These are phyloP conservation scores for Tapirus indicus DNA, from an alignment of 2,797 vertebrate species.

Conservation along the genomic window DNA sequence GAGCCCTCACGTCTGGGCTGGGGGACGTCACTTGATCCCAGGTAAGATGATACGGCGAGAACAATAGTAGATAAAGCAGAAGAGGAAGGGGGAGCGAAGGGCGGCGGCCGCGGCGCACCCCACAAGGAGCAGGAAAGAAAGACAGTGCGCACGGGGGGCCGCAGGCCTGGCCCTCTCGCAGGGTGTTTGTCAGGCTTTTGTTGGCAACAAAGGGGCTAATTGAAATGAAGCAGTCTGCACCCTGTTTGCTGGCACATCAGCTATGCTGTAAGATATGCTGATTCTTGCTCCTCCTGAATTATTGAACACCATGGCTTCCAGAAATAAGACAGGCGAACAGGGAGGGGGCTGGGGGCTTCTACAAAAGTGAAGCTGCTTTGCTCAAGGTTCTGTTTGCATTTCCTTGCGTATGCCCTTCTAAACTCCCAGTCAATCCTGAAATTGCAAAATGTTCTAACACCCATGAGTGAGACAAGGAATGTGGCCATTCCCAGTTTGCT, in stretches of 20 bases:
- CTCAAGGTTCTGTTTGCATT: neutral
- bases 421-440: neutral
- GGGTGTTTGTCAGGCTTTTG: slow-evolving; percentile 94
- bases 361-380: neutral
- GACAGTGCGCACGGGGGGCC: slow-evolving; percentile 81
- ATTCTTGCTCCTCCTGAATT: slow-evolving; percentile 94
- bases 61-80: slow-evolving; percentile 85
- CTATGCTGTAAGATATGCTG: slow-evolving; percentile 95
- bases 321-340: slow-evolving; percentile 76
- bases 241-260: slow-evolving; percentile 95
- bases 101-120: slow-evolving; percentile 2
- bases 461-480: accelerated
- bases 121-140: slow-evolving; percentile 72
- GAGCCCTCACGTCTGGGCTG: slow-evolving; percentile 87
- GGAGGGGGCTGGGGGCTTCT: neutral
- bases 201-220: slow-evolving; percentile 95
- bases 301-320: slow-evolving; percentile 91
- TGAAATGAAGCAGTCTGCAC: slow-evolving; percentile 93
- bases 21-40: slow-evolving; percentile 93
- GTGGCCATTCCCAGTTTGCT: accelerated
- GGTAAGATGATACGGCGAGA: slow-evolving; percentile 90
- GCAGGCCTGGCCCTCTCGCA: slow-evolving; percentile 88
- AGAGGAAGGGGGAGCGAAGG: slow-evolving; percentile 70
- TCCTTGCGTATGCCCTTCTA: neutral
- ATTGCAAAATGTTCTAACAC: accelerated